phyloP scores from a whole-genome alignment of 2,888 invertebrate species.

The Hirtodrosophila confusa region DNA sequence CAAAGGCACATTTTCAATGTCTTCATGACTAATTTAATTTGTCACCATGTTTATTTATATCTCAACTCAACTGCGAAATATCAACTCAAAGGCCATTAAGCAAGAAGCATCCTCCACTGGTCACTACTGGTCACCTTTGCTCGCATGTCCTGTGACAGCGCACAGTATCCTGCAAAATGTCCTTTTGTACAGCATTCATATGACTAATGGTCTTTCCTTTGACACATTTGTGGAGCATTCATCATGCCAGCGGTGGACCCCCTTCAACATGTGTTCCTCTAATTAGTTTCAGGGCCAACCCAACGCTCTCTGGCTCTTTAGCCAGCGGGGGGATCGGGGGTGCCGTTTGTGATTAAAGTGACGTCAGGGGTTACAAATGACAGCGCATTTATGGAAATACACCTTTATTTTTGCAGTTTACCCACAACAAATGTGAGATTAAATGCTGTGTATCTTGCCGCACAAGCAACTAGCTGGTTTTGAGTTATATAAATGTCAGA shows the following conservation, averaged over 20 bases:
- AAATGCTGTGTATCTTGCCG: slow-evolving; percentile 26
- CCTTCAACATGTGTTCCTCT: slow-evolving; percentile 65
- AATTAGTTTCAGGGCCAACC: slow-evolving; percentile 53
- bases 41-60: slow-evolving; percentile 17
- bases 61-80: slow-evolving; percentile 15
- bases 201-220: slow-evolving; percentile 61
- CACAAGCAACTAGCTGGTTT: slow-evolving; percentile 9
- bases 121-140: slow-evolving; percentile 11
- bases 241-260: slow-evolving; percentile 49
- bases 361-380: slow-evolving; percentile 39
- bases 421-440: slow-evolving; percentile 31
- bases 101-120: slow-evolving; percentile 16
- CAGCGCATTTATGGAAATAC: slow-evolving; percentile 43
- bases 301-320: not conserved
- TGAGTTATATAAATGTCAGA: not conserved
- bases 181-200: slow-evolving; percentile 22
- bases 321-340: not conserved
- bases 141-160: slow-evolving; percentile 4
- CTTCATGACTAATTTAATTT: slow-evolving; percentile 26
- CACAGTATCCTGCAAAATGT: slow-evolving; percentile 14
- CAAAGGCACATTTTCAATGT: slow-evolving; percentile 1
- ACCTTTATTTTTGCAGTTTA: slow-evolving; percentile 31
- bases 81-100: slow-evolving; percentile 18
- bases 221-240: slow-evolving; percentile 57
- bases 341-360: slow-evolving; percentile 52